phyloP scores from a whole-genome alignment of 1,140 invertebrate genomes.

The Zaprionus gabonicus region DNA sequence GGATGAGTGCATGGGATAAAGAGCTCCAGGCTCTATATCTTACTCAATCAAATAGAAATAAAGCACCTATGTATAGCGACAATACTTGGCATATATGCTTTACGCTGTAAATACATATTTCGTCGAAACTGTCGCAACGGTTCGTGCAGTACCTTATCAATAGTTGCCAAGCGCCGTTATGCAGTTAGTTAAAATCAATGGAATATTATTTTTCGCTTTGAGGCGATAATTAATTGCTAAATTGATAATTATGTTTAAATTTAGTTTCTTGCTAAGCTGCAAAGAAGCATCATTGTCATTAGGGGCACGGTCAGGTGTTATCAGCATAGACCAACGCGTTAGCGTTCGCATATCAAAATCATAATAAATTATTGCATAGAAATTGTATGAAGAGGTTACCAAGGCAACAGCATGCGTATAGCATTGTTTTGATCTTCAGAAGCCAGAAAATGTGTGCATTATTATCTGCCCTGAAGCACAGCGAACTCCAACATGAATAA shows the following conservation, averaged over 20 bases:
- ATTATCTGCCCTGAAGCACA: conserved; percentile 5
- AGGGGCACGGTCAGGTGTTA: conserved; percentile 30
- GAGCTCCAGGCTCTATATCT: no score
- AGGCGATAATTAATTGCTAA: conserved; percentile 42
- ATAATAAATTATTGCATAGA: conserved; percentile 34
- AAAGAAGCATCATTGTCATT: conserved; percentile 12
- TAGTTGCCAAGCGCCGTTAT: conserved; percentile 9
- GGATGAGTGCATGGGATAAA: no score
- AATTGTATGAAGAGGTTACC: no score
- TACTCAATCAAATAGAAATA: no score
- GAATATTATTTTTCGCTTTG: conserved; percentile 23
- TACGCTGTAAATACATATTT: no score
- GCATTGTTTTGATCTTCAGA: conserved; percentile 12
- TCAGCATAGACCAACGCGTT: conserved; percentile 18
- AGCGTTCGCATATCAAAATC: conserved; percentile 28
- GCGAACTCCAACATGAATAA: conserved; percentile 2
- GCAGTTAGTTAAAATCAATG: conserved; percentile 35
- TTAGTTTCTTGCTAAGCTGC: conserved; percentile 29
- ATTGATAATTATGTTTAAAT: conserved; percentile 49
- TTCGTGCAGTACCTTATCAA: conserved; percentile 12
- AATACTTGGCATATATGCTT: no score
- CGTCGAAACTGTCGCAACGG: no score
- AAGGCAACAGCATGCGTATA: background rate
- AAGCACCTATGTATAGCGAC: no score
- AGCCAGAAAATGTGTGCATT: background rate